Evolutionary conservation across 1,140 invertebrate genomes (phyloP).

Genomic region (Ephestia elutella): DNA sequence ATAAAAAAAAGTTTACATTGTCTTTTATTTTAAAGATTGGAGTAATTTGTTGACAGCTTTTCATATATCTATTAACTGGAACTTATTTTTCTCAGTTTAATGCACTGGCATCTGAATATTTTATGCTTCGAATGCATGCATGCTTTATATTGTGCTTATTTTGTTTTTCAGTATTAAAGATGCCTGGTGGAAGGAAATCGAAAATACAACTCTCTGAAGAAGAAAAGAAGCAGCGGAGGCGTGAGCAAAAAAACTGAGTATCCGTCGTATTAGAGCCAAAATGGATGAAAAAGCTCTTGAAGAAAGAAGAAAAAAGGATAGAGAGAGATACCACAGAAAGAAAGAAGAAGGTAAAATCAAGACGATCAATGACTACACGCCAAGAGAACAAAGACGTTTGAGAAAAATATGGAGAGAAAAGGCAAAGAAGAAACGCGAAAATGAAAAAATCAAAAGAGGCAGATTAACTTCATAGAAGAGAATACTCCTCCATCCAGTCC

Average conservation of each 20-base stretch:
- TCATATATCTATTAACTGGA: too few relatives aligned
- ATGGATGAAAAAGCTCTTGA: conserved; percentile 15
- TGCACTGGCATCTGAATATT: too few relatives aligned
- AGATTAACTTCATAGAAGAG: neutral
- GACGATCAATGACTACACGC: conserved; percentile 22
- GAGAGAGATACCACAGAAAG: conserved; percentile 23
- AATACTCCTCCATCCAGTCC: neutral
- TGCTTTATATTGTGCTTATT: neutral
- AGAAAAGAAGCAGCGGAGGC: conserved; percentile 17
- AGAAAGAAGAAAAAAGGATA: conserved; percentile 25
- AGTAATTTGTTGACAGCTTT: too few relatives aligned
- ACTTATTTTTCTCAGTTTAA: too few relatives aligned
- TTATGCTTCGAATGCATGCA: too few relatives aligned
- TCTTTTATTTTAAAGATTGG: too few relatives aligned
- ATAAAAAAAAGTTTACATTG: too few relatives aligned
- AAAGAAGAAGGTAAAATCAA: conserved; percentile 17
- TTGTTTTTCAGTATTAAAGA: too few relatives aligned
- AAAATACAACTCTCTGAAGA: conserved; percentile 8
- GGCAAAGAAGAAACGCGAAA: conserved; percentile 14
- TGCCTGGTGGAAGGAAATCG: neutral
- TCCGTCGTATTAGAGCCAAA: conserved; percentile 16
- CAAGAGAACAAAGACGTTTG: conserved; percentile 21
- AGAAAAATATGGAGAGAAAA: conserved; percentile 28
- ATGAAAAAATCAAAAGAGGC: conserved; percentile 1
- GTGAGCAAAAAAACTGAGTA: conserved; percentile 21